Conservation (phyloP, 2,888 invertebrate genomes). For the Amphipyra berbera region DNA sequence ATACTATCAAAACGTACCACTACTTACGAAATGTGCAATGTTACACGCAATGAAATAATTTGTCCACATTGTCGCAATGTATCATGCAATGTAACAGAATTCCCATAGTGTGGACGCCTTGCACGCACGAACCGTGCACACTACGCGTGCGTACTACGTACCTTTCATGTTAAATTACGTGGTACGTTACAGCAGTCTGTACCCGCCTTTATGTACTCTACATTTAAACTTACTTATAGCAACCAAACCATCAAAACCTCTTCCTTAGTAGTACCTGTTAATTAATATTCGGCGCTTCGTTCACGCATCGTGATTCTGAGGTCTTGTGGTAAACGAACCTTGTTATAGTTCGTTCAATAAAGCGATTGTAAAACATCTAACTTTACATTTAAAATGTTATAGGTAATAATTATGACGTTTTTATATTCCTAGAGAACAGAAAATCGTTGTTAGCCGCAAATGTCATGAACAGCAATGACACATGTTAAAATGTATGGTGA, state of each 20-base stretch:
- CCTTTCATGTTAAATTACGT: too few relatives aligned
- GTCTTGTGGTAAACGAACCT: constrained; percentile 13
- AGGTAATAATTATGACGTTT: background rate
- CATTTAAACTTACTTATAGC: background rate
- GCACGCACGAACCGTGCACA: too few relatives aligned
- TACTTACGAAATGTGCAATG: too few relatives aligned
- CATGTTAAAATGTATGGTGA: constrained; percentile 2
- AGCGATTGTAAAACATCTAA: background rate
- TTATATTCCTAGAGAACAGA: background rate
- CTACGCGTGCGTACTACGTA: too few relatives aligned
- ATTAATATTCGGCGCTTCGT: constrained; percentile 32
- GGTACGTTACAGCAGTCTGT: too few relatives aligned
- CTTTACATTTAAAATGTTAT: too few relatives aligned
- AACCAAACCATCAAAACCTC: constrained; percentile 1
- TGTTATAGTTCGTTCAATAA: constrained; percentile 6
- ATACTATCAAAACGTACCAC: too few relatives aligned
- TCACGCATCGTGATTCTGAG: constrained; percentile 31
- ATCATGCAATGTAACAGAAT: too few relatives aligned
- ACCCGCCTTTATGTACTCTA: background rate
- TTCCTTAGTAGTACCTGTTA: constrained; percentile 2
- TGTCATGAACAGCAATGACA: constrained; percentile 11
- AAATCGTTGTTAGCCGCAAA: constrained; percentile 4
- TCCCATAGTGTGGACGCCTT: too few relatives aligned
- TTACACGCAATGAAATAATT: too few relatives aligned
- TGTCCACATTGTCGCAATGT: too few relatives aligned